A percentile compares a stretch with the other conserved stretches of the same genome.
These are phyloP conservation scores for Nymphalis polychloros DNA, from an alignment of 2,888 invertebrate genomes.

Conservation along the genomic window DNA sequence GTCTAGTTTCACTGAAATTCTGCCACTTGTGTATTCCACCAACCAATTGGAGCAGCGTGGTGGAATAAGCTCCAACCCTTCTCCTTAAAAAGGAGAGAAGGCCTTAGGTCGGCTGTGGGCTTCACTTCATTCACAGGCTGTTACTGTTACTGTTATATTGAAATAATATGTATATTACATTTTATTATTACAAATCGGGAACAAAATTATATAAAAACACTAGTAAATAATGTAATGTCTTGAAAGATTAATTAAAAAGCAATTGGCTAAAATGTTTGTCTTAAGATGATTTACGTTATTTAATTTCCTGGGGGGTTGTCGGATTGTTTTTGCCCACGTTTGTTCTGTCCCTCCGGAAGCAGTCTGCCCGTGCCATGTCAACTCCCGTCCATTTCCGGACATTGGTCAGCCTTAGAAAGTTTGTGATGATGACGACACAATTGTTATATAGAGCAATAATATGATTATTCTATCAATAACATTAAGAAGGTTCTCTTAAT, in stretches of 20 bases:
- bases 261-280: constrained; percentile 40
- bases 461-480: not conserved
- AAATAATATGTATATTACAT: too few species aligned
- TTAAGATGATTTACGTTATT: constrained; percentile 65
- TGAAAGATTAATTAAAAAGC: constrained; percentile 33
- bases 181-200: too few species aligned
- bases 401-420: constrained; percentile 59
- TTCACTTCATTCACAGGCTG: too few species aligned
- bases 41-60: too few species aligned
- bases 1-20: too few species aligned
- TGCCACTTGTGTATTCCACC: too few species aligned
- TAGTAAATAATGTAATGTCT: not conserved
- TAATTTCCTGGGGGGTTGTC: constrained; percentile 54
- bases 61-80: too few species aligned
- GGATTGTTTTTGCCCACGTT: constrained; percentile 49
- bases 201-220: not conserved
- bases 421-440: constrained; percentile 38
- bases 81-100: too few species aligned
- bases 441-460: constrained; percentile 8
- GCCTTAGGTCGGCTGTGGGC: too few species aligned
- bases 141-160: too few species aligned
- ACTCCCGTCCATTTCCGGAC: constrained; percentile 75
- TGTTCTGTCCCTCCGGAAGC: constrained; percentile 65
- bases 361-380: constrained; percentile 69
- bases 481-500: too few species aligned